These are phyloP conservation scores for Caenorhabditis imperialis DNA, from an alignment of 2,888 invertebrate genomes.

Conservation along the genomic window DNA sequence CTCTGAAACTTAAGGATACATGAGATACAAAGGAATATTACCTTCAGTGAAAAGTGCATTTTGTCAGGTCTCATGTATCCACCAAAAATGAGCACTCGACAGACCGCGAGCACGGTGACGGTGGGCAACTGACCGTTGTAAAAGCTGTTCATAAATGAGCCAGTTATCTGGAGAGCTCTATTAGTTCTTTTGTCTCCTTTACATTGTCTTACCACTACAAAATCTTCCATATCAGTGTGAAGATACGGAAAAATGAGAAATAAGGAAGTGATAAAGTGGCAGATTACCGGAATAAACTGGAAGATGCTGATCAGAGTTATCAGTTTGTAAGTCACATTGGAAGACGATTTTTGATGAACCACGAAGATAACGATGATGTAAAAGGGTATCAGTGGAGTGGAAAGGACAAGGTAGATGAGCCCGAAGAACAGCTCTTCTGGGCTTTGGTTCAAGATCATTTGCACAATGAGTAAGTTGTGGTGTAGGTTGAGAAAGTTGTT, in stretches of 20 bases:
- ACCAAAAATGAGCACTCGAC: background rate
- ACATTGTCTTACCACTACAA: background rate
- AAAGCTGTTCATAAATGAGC: background rate
- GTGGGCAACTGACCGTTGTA: background rate
- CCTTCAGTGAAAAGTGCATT: background rate
- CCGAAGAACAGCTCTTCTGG: too few species aligned
- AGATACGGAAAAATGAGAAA: background rate
- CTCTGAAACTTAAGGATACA: background rate
- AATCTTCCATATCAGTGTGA: background rate
- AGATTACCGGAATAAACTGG: background rate
- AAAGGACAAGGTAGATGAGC: too few species aligned
- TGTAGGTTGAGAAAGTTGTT: too few species aligned
- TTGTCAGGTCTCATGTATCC: background rate
- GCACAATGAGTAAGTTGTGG: too few species aligned
- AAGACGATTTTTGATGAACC: too few species aligned
- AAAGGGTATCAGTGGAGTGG: too few species aligned
- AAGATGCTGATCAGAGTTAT: background rate
- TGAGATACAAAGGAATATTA: background rate
- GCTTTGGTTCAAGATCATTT: too few species aligned
- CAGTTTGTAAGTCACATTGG: background rate
- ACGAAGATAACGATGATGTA: too few species aligned
- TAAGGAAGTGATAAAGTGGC: background rate
- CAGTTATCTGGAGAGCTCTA: background rate
- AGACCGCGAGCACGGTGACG: background rate
- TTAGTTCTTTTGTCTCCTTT: background rate